Evolutionary conservation across 2,888 invertebrate species (phyloP), one percentile per base, ranked within the genome.

Genomic region (Timema cristinae): DNA sequence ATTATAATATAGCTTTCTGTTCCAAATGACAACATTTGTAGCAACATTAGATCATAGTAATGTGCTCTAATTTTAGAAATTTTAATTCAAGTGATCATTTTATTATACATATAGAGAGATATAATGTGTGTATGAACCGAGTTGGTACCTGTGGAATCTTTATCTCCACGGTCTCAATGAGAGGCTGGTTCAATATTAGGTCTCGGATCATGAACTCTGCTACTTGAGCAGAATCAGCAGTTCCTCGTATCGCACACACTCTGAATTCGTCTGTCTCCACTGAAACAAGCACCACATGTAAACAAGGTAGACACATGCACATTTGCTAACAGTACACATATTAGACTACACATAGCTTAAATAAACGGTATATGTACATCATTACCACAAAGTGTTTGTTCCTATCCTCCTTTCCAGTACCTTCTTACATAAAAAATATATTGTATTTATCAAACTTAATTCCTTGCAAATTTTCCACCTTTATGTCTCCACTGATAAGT

Each of bases 171-270:
- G 87, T 87, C 51, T 89, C 85, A 51, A 91, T 85, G 0, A 87
- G 80, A 0, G 93, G 91, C 77, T 92, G 90, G 77, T 90, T 89
- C 0, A 84, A 82, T 69, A 89, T 86, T 72, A 89, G 86, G 75
- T 90, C 89, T 10, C 88, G 85, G 9, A 96, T 86, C 77, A 91
- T 78, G 77, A 86, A 85, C 78, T 93, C 91, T 0, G 95, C 96
- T 32, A 89, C 82, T 75, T 88, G 87, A 0, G 91, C 89, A 63
- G 87, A 85, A 73, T 90, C 89, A 0, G 83, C 82, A 0, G 85
- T 83, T 0, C 96, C 96, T 70, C 86, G 84, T 74, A 97, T 91
- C 11, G 89, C 82, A 78, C 93, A 93, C 9, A 89, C 84, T 75
- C 91, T 84, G 47, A 86, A 82, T 0, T 84, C 84, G 54, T 86